Base-by-base conservation (phyloP, 2,797 vertebrate species). In the Gallinago nigripennis region DNA sequence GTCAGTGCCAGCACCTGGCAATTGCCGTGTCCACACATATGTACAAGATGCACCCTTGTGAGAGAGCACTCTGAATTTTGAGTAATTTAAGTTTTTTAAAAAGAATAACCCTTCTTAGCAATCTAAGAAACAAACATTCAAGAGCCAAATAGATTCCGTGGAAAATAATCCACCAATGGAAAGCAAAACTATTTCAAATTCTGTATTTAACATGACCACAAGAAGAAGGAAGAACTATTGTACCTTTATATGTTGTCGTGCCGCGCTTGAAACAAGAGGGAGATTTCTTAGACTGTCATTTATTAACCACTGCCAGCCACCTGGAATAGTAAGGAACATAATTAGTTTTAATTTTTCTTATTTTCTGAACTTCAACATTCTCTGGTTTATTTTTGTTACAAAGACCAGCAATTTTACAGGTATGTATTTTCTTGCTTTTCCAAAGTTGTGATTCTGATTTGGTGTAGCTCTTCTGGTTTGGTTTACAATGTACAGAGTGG, bases 221-320 rank as follows among this genome's bases (percentile, higher is more conserved):
- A 1, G 25, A 91, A 87, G 64, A 8, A 71, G 20, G 12, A n/a
- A 45, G 8, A 63, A 21, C 31, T 4, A 7, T 8, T 82, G 30
- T 95, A 99, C 99, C 98, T 99, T 98, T 81, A 99, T 93, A 72
- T 91, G 95, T 20, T 98, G 98, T 81, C 98, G 98, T 33, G 97
- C 97, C 23, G 93, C 39, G 15, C 97, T 98, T 25, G 99, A 99
- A 77, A 98, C 60, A 11, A 98, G 98, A 77, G 98, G 97, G 57
- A 99, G 98, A 35, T 88, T 98, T 86, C 98, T 98, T 16, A 99
- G 96, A 86, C 98, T 99, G 98, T 99, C 99, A 3, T 99, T 98
- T 51, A 99, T 99, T 39, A 99, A 97, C 97, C 98, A 98, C 96
- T 99, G 99, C 99, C 99, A 99, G 8, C 97, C 98, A 58, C 77